phyloP scores from a whole-genome alignment of 2,797 vertebrate genomes.

The Craterocephalus amniculus region DNA sequence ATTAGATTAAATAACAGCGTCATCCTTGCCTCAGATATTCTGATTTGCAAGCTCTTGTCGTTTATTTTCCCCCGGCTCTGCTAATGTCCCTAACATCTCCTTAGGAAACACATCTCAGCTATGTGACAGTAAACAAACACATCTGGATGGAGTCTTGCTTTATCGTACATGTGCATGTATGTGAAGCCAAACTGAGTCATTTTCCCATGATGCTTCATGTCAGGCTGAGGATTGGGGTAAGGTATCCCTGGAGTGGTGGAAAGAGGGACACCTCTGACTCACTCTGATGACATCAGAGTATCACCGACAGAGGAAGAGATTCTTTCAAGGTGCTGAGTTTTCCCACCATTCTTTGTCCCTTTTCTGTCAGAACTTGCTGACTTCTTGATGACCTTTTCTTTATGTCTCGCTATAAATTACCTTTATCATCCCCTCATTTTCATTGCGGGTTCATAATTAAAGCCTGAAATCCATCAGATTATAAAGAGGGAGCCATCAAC shows the following conservation, averaged over 20 bases:
- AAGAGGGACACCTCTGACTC: constrained; percentile 65
- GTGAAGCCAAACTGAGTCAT: constrained; percentile 48
- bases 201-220: constrained; percentile 64
- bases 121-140: constrained; percentile 3
- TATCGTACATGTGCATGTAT: constrained; percentile 16
- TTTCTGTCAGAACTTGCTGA: not conserved
- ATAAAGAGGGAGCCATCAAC: constrained; percentile 17
- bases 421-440: constrained; percentile 18
- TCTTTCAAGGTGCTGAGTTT: constrained; percentile 14
- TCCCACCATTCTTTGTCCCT: not conserved
- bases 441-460: not conserved
- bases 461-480: constrained; percentile 12
- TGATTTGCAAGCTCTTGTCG: constrained; percentile 14
- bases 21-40: constrained; percentile 13
- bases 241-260: constrained; percentile 48
- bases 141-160: constrained; percentile 10
- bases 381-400: not conserved
- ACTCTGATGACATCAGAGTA: constrained; percentile 56
- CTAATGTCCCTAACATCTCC: not conserved
- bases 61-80: constrained; percentile 15
- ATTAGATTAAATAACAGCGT: constrained; percentile 29
- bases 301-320: constrained; percentile 24
- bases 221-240: constrained; percentile 25
- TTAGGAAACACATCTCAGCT: constrained; percentile 6
- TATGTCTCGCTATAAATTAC: constrained; percentile 4